These are phyloP conservation scores for Epizoanthus fatuus DNA, from an alignment of 92 coral and sea anemone species.

Conservation along the genomic window DNA sequence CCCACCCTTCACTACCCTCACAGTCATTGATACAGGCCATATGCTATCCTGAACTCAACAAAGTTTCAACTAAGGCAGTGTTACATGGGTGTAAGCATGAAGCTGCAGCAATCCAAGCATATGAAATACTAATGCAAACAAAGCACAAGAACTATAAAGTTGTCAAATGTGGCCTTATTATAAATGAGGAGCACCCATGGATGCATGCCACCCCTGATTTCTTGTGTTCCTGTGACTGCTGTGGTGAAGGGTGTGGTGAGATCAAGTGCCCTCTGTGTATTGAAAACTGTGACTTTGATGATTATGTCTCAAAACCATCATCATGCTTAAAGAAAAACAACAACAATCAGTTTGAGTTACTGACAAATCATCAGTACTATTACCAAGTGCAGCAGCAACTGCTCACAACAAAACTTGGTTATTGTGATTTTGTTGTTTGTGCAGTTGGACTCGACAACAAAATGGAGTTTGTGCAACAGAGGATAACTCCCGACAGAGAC, in stretches of 20 bases:
- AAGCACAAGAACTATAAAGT: conserved; percentile 44
- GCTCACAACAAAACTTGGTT: conserved; percentile 38
- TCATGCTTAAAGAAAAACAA: conserved; percentile 47
- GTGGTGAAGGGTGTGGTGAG: conserved; percentile 78
- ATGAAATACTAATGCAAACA: conserved; percentile 34
- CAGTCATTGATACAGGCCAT: conserved; percentile 55
- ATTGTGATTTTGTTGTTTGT: conserved; percentile 58
- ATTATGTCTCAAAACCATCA: conserved; percentile 32
- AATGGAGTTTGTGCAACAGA: conserved; percentile 40
- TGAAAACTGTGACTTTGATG: conserved; percentile 42
- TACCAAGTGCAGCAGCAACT: conserved; percentile 66
- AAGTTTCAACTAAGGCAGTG: conserved; percentile 29
- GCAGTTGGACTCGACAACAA: conserved; percentile 10
- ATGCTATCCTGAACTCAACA: conserved; percentile 37
- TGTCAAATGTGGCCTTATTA: conserved; percentile 51
- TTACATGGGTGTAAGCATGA: conserved; percentile 58
- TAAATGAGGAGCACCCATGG: conserved; percentile 57
- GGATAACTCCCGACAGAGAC: conserved; percentile 53
- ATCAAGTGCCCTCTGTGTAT: conserved; percentile 68
- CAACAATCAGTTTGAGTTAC: too few relatives aligned
- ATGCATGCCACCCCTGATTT: conserved; percentile 78
- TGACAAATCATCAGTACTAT: conserved; percentile 43
- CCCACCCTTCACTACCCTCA: conserved; percentile 49
- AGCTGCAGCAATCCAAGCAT: conserved; percentile 11
- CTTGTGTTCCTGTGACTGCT: conserved; percentile 64